Evolutionary conservation across 2,113 vertebrate genomes (phyloP), one percentile per base, ranked within the genome.

Genomic region (Sylvia atricapilla): DNA sequence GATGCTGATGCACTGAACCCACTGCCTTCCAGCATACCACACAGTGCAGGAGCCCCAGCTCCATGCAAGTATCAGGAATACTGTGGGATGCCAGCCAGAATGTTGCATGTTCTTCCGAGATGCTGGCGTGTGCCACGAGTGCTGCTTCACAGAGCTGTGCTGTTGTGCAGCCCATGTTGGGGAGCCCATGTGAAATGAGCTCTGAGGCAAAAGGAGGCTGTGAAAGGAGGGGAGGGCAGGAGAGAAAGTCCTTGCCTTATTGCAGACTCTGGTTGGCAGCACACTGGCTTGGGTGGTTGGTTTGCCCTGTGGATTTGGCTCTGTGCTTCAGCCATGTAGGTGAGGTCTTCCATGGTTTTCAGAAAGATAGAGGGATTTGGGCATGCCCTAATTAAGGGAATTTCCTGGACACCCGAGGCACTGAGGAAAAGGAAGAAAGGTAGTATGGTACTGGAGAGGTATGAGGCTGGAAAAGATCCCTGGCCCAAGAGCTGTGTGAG

Each of bases 71-170:
- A 28, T 3, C 2, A 6, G n/a, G 41, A 63, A 58, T 30, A 28
- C 22, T 24, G 31, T 13, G 60, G 56, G 47, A 50, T 0, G 0
- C 12, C 37, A 82, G 60, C 56, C 56, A 47, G 56, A 83, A 43
- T 30, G 66, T 30, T 1, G 1, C 1, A 0, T 4, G 12, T 33
- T 79, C 44, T 72, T 58, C 62, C 0, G 0, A 67, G 67, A 33
- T 0, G 4, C 22, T 8, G 10, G 17, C 1, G 0, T 33, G 58
- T 0, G 0, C n/a, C 39, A 21, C 0, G 0, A 33, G 31, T 13
- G 12, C 22, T 4, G 2, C 9, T 28, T 76, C 31, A 19, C 28
- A 77, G 73, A 74, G 56, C 37, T 1, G 5, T 33, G 59, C 4
- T 81, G 33, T 8, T 70, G 37, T 39, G 25, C 17, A 76, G 39